Conservation (phyloP, 2,888 invertebrate genomes). For the Orthosia gracilis region DNA sequence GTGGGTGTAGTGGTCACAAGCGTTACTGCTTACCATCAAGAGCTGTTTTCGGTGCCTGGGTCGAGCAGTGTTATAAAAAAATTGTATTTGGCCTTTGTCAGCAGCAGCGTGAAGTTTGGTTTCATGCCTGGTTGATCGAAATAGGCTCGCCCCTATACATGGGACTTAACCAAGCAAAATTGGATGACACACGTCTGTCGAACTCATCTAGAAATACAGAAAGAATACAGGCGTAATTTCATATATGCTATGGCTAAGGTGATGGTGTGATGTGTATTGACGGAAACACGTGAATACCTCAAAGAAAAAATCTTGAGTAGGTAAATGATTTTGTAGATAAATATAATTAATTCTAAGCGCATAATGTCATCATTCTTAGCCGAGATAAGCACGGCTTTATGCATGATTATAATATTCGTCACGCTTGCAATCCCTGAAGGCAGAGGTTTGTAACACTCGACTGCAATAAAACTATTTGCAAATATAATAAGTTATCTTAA, state of each 20-base stretch:
- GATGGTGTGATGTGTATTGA: not conserved
- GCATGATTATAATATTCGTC: slow-evolving; percentile 41
- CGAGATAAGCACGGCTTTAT: slow-evolving; percentile 26
- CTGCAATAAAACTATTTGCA: not conserved
- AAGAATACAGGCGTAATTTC: not conserved
- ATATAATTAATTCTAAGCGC: slow-evolving; percentile 44
- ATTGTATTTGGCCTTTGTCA: no score
- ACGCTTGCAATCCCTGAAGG: slow-evolving; percentile 9
- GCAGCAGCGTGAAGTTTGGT: no score
- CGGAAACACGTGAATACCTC: not conserved
- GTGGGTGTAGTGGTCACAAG: not conserved
- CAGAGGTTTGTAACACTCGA: not conserved
- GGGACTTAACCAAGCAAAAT: no score
- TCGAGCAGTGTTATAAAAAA: no score
- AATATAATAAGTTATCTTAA: not conserved
- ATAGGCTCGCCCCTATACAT: no score
- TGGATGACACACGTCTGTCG: no score
- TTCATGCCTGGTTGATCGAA: no score
- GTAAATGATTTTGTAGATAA: slow-evolving; percentile 27
- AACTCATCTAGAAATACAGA: not conserved
- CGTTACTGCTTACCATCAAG: not conserved
- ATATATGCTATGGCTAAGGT: not conserved
- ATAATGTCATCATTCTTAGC: slow-evolving; percentile 36
- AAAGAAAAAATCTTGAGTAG: slow-evolving; percentile 20
- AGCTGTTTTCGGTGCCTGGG: not conserved